Percentiles rank a stretch among this genome's conserved stretches.
phyloP scores from a whole-genome alignment of 2,888 invertebrate genomes.

The Dorcus parallelipipedus region DNA sequence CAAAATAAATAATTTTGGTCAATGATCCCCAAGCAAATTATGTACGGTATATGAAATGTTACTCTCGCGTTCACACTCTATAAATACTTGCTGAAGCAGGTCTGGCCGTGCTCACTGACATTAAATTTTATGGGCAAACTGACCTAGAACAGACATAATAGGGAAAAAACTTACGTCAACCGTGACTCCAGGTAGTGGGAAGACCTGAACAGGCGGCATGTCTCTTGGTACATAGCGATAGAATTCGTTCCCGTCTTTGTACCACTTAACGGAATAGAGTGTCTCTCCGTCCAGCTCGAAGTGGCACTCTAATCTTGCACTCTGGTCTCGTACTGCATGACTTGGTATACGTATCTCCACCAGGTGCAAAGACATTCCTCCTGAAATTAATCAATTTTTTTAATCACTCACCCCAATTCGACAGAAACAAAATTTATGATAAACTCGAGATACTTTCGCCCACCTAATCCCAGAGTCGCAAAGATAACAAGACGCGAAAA shows the following conservation, averaged over 20 bases:
- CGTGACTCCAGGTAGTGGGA: slow-evolving; percentile 74
- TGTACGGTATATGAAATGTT: no score
- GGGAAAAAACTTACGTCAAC: slow-evolving; percentile 70
- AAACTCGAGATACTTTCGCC: neutral
- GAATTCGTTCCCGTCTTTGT: slow-evolving; percentile 87
- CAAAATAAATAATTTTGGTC: no score
- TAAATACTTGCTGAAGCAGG: no score
- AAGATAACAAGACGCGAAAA: neutral
- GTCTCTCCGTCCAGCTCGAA: slow-evolving; percentile 80
- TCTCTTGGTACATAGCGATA: slow-evolving; percentile 83
- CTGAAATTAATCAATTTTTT: slow-evolving; percentile 32
- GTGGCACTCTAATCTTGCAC: slow-evolving; percentile 74
- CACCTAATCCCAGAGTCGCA: neutral
- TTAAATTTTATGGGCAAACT: no score
- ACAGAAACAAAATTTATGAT: slow-evolving; percentile 1
- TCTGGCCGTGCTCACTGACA: no score
- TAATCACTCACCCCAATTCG: neutral
- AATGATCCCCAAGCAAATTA: no score
- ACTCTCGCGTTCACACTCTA: no score
- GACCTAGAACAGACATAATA: no score
- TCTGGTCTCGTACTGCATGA: slow-evolving; percentile 75
- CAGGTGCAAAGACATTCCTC: slow-evolving; percentile 57
- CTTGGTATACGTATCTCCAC: slow-evolving; percentile 77
- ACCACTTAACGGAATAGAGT: slow-evolving; percentile 88
- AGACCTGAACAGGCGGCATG: slow-evolving; percentile 75